Evolutionary conservation across 2,797 vertebrate species (phyloP).

Genomic region (Sparidentex hasta): DNA sequence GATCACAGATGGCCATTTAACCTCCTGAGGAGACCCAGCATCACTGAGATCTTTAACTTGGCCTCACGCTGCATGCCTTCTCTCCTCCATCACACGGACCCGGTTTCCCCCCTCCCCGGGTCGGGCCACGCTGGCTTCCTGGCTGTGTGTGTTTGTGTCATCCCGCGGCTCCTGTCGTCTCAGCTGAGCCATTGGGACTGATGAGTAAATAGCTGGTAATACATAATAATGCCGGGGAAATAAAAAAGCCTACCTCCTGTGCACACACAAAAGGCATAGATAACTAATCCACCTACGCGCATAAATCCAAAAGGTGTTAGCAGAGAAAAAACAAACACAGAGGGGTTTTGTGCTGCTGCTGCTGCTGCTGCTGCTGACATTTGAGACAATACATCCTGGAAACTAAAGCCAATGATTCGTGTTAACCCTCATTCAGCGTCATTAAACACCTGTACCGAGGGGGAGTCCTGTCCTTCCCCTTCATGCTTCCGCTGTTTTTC

Average conservation of each 20-base stretch:
- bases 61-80: constrained; percentile 68
- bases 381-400: constrained; percentile 6
- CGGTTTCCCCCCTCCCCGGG: constrained; percentile 41
- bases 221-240: constrained; percentile 16
- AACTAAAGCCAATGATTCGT: constrained; percentile 50
- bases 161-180: constrained; percentile 64
- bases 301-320: constrained; percentile 13
- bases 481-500: constrained; percentile 7
- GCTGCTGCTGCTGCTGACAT: constrained; percentile 27
- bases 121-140: constrained; percentile 36
- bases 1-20: constrained; percentile 89
- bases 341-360: not conserved
- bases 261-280: constrained; percentile 5
- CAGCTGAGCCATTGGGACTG: constrained; percentile 56
- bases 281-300: constrained; percentile 9
- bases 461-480: constrained; percentile 18
- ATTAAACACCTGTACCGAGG: constrained; percentile 35
- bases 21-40: constrained; percentile 79
- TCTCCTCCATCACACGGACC: constrained; percentile 59
- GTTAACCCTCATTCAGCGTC: constrained; percentile 43
- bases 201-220: constrained; percentile 54
- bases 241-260: constrained; percentile 3
- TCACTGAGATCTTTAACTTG: constrained; percentile 83
- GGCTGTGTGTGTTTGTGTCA: constrained; percentile 61
- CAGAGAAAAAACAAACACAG: constrained; percentile 1